Percentiles rank a stretch among this genome's conserved stretches.
Conservation (phyloP, 1,140 invertebrate genomes). For the Drosophila mojavensis region DNA sequence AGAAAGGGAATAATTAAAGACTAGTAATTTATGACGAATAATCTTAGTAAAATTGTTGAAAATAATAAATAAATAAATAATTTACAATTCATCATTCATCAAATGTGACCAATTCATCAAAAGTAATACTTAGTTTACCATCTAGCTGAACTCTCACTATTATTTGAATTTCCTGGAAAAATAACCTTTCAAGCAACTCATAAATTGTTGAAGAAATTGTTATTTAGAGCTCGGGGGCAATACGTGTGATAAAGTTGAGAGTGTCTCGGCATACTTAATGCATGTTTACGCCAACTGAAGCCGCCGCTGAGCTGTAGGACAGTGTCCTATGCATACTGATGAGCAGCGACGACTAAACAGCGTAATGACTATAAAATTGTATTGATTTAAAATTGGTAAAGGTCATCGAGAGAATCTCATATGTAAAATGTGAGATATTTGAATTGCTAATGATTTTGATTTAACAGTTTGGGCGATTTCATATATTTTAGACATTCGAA, state of each 20-base stretch:
- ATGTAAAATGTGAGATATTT: no score
- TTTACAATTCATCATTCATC: no score
- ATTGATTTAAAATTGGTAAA: background rate
- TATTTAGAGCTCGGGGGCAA: constrained; percentile 12
- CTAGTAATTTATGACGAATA: no score
- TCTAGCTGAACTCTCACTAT: no score
- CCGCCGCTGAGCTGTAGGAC: background rate
- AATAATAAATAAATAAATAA: no score
- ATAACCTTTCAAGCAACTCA: background rate
- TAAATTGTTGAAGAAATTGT: constrained; percentile 54
- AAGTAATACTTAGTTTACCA: no score
- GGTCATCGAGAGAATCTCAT: background rate
- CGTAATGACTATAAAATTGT: background rate
- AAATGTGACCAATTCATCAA: no score
- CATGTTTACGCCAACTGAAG: constrained; percentile 17
- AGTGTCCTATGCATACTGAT: constrained; percentile 25
- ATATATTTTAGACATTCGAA: background rate
- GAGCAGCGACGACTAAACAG: background rate
- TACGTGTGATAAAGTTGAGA: constrained; percentile 34
- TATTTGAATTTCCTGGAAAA: no score
- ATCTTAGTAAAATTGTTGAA: no score
- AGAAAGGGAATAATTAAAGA: no score
- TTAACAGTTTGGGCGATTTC: no score
- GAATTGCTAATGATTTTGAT: no score
- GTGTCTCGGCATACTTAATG: constrained; percentile 22